These are phyloP conservation scores for Chelonus insularis DNA, from an alignment of 1,140 invertebrate species.

Conservation along the genomic window DNA sequence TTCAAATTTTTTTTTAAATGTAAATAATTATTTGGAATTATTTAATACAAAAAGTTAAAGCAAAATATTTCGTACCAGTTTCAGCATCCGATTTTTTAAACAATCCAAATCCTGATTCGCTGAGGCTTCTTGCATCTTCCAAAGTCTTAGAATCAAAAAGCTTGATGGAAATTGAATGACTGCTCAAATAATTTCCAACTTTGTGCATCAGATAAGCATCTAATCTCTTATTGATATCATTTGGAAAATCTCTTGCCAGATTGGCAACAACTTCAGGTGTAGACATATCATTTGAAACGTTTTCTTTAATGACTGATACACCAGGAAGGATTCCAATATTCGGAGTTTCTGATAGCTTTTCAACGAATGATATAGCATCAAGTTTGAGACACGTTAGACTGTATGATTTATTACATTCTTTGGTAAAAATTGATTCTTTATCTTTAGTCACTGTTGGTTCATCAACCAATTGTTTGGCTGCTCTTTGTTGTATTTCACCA, in stretches of 20 bases:
- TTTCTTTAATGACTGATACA: conserved; percentile 72
- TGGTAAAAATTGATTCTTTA: conserved; percentile 47
- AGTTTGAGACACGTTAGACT: conserved; percentile 78
- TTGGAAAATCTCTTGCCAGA: conserved; percentile 72
- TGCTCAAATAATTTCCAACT: conserved; percentile 71
- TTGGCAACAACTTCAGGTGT: conserved; percentile 71
- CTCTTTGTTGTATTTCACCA: conserved; percentile 49
- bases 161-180: conserved; percentile 73
- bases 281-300: conserved; percentile 59
- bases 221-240: conserved; percentile 74
- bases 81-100: conserved; percentile 33
- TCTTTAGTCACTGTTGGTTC: conserved; percentile 40
- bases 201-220: conserved; percentile 76
- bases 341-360: conserved; percentile 69
- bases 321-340: conserved; percentile 70
- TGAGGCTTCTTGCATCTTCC: conserved; percentile 60
- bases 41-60: too few relatives aligned
- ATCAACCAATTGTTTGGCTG: conserved; percentile 44
- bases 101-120: conserved; percentile 51
- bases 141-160: conserved; percentile 68
- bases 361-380: conserved; percentile 76
- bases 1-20: too few relatives aligned
- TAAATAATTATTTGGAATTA: too few relatives aligned
- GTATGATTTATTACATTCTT: conserved; percentile 71
- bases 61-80: conserved; percentile 39